Conservation (phyloP, 2,888 invertebrate species). For the Ornithoptera alexandrae region DNA sequence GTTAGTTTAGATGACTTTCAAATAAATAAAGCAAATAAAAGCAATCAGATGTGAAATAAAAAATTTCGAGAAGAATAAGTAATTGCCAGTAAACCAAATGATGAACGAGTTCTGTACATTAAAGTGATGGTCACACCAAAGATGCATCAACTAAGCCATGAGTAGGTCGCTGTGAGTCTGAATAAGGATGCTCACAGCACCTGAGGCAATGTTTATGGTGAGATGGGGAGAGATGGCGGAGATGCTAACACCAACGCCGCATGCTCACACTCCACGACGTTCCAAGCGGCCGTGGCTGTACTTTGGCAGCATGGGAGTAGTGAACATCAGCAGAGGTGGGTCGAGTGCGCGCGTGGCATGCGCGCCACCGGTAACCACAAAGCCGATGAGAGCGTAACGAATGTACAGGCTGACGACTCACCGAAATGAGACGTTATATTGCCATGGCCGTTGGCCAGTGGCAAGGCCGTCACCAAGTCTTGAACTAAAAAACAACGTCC, state of each 20-base stretch:
- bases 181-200: conserved; percentile 68
- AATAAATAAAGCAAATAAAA: conserved; percentile 57
- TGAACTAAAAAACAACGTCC: conserved; percentile 80
- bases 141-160: conserved; percentile 76
- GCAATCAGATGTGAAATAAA: conserved; percentile 60
- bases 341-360: conserved; percentile 65
- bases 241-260: conserved; percentile 56
- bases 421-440: conserved; percentile 78
- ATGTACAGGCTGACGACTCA: conserved; percentile 75
- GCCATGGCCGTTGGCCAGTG: conserved; percentile 79
- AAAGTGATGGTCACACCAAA: conserved; percentile 63
- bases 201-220: conserved; percentile 62
- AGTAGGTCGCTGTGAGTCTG: conserved; percentile 66
- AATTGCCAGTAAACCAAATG: conserved; percentile 56
- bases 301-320: conserved; percentile 29
- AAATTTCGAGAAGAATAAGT: conserved; percentile 55
- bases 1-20: conserved; percentile 65
- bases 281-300: conserved; percentile 19
- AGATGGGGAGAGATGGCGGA: conserved; percentile 51
- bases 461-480: conserved; percentile 81
- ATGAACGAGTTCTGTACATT: conserved; percentile 58
- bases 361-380: conserved; percentile 74
- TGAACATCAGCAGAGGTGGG: conserved; percentile 54
- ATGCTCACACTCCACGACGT: conserved; percentile 50
- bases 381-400: conserved; percentile 70